Evolutionary conservation across 1,140 invertebrate genomes (phyloP).

Genomic region (Hylaeus anthracinus): DNA sequence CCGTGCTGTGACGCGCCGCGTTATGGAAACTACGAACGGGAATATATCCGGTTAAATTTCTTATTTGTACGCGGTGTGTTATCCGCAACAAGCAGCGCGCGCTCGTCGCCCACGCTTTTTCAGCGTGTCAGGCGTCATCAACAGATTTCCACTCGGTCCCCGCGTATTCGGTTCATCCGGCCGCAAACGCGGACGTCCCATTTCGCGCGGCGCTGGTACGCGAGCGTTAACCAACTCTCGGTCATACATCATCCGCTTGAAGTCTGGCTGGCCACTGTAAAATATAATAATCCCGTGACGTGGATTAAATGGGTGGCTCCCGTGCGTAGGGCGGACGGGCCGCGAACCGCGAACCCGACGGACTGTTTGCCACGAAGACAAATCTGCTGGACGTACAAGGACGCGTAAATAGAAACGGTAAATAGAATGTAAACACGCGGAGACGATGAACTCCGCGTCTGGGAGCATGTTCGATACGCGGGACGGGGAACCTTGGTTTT

Average conservation of each 20-base stretch:
- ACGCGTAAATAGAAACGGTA: no score
- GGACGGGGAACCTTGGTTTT: no score
- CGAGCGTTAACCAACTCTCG: slow-evolving; percentile 20
- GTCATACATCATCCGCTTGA: slow-evolving; percentile 16
- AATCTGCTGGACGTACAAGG: no score
- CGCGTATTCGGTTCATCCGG: not conserved
- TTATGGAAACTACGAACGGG: no score
- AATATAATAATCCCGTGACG: slow-evolving; percentile 15
- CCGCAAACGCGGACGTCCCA: not conserved
- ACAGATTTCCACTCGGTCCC: slow-evolving; percentile 18
- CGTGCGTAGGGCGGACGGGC: not conserved
- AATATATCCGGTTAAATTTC: no score
- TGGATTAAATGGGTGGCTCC: not conserved
- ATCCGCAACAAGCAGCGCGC: not conserved
- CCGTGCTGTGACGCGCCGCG: no score
- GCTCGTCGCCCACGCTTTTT: slow-evolving; percentile 20
- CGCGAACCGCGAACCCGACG: no score
- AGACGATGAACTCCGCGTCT: no score
- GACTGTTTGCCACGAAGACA: no score
- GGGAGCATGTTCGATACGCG: no score
- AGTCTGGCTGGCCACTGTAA: not conserved
- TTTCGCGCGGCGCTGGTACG: slow-evolving; percentile 4
- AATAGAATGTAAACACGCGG: no score
- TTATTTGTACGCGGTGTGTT: not conserved
- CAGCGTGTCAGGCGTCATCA: slow-evolving; percentile 23